Percentiles rank a stretch among this genome's conserved stretches.
Conservation (phyloP, 1,140 invertebrate genomes). For the Heterodera carotae region DNA sequence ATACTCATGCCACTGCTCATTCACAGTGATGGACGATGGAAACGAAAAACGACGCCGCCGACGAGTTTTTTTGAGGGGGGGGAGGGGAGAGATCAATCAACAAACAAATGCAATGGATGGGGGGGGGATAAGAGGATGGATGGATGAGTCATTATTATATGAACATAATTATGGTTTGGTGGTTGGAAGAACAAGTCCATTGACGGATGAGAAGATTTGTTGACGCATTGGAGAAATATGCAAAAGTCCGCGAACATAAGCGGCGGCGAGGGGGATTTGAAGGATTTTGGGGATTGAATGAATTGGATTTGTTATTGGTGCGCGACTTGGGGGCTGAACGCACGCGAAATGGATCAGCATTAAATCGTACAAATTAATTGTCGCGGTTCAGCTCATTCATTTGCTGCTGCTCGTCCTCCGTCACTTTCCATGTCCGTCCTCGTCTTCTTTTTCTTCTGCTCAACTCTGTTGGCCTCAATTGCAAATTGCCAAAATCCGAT, state of each 20-base stretch:
- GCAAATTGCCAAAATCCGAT: conserved; percentile 10
- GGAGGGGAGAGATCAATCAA: too few relatives aligned
- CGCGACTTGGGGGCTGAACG: conserved; percentile 19
- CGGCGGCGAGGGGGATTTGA: too few relatives aligned
- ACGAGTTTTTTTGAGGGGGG: not conserved
- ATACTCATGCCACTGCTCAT: too few relatives aligned
- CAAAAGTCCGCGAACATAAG: too few relatives aligned
- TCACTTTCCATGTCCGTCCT: conserved; percentile 10
- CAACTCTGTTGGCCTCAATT: not conserved
- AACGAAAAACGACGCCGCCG: too few relatives aligned
- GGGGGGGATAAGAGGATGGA: not conserved
- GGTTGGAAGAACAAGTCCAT: too few relatives aligned
- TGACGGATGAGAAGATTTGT: too few relatives aligned
- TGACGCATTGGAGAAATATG: too few relatives aligned
- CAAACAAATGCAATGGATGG: too few relatives aligned
- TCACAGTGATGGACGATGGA: too few relatives aligned
- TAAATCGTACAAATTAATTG: not conserved
- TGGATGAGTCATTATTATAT: not conserved
- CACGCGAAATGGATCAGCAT: conserved; percentile 9
- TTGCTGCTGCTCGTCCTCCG: too few relatives aligned
- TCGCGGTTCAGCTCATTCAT: conserved; percentile 46
- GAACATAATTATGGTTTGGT: not conserved
- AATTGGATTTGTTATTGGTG: not conserved
- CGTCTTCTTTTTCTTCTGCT: not conserved
- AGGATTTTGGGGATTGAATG: too few relatives aligned